phyloP scores from a whole-genome alignment of 2,113 vertebrate genomes.

The Noctilio leporinus region DNA sequence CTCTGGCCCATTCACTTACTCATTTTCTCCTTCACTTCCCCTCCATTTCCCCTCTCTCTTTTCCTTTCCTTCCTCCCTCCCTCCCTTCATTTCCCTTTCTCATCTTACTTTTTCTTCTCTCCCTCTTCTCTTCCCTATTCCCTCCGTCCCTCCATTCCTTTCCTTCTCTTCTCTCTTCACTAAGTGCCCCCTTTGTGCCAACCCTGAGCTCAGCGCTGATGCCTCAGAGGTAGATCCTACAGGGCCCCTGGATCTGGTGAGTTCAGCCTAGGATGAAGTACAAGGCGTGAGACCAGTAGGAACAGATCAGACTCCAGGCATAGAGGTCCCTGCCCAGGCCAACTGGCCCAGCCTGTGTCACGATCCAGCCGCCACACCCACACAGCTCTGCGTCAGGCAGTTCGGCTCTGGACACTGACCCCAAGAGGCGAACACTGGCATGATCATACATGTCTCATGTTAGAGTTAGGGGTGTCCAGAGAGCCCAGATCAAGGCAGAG shows the following conservation, averaged over 20 bases:
- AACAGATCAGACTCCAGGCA: neutral
- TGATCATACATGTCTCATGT: neutral
- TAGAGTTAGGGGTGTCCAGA: neutral
- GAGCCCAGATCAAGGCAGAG: neutral
- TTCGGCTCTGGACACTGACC: neutral
- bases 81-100: neutral
- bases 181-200: neutral
- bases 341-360: neutral
- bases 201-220: neutral
- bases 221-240: neutral
- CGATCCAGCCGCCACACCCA: accelerated
- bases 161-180: neutral
- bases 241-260: neutral
- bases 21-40: neutral
- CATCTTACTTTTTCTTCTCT: neutral
- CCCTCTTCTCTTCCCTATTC: too few species aligned
- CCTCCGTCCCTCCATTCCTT: neutral
- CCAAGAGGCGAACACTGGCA: neutral
- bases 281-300: neutral
- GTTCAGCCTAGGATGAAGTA: neutral
- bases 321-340: neutral
- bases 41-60: neutral
- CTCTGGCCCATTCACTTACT: accelerated
- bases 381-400: neutral
- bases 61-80: too few species aligned